phyloP scores from a whole-genome alignment of 23 tunicate species.

The Ascidia mentula region DNA sequence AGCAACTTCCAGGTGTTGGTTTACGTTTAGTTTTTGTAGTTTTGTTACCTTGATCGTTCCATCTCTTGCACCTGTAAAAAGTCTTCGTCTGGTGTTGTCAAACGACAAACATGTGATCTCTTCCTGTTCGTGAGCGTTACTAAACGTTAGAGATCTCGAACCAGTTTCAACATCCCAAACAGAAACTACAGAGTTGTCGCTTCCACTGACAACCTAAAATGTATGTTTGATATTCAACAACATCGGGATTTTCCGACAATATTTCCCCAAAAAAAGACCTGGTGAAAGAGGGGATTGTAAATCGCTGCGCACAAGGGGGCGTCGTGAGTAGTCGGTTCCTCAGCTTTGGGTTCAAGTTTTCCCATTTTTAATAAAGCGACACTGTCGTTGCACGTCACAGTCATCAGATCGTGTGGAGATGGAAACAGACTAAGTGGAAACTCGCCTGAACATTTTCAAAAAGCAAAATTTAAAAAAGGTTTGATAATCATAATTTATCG shows the following conservation, averaged over 20 bases:
- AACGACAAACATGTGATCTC: conserved; percentile 80
- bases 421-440: conserved; percentile 75
- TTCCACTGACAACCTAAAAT: conserved; percentile 72
- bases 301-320: conserved; percentile 76
- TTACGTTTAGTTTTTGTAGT: no score
- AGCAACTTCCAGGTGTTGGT: no score
- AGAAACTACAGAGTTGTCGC: conserved; percentile 82
- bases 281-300: conserved; percentile 82
- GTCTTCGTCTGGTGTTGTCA: conserved; percentile 64
- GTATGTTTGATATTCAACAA: background rate
- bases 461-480: no score
- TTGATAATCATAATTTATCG: no score
- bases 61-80: conserved; percentile 93
- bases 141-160: conserved; percentile 55
- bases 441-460: conserved; percentile 66
- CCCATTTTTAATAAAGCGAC: conserved; percentile 86
- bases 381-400: conserved; percentile 85
- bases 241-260: no score
- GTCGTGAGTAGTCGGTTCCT: conserved; percentile 86
- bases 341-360: conserved; percentile 78
- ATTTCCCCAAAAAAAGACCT: no score
- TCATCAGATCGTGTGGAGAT: conserved; percentile 62
- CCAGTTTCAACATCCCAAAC: conserved; percentile 96
- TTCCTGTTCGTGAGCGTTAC: conserved; percentile 78
- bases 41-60: conserved; percentile 85